Evolutionary conservation across 2,888 invertebrate genomes (phyloP).

Genomic region (Cinara cedri): DNA sequence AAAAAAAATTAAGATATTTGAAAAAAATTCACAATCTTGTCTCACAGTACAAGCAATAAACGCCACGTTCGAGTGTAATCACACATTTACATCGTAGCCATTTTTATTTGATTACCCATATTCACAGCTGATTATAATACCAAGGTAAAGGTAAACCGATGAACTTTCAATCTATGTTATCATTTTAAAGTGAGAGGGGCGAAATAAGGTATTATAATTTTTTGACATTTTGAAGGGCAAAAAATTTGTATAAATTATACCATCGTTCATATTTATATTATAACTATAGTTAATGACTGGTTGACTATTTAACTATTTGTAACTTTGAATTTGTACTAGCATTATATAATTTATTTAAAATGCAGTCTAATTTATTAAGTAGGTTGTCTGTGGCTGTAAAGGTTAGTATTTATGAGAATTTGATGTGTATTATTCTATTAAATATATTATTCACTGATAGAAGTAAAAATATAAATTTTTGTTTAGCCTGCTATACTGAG

Average conservation of each 20-base stretch:
- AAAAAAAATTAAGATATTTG: slow-evolving; percentile 2
- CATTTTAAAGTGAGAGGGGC: slow-evolving; percentile 19
- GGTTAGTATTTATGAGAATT: slow-evolving; percentile 50
- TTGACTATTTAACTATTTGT: neutral
- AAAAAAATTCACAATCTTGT: neutral
- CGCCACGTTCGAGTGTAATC: slow-evolving; percentile 56
- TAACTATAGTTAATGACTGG: neutral
- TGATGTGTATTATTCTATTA: neutral
- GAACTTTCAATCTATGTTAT: neutral
- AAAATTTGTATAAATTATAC: slow-evolving; percentile 1
- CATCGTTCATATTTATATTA: slow-evolving; percentile 8
- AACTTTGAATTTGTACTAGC: neutral
- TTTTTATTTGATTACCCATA: slow-evolving; percentile 47
- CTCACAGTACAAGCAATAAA: slow-evolving; percentile 12
- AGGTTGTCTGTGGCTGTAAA: slow-evolving; percentile 58
- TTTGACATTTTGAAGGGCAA: slow-evolving; percentile 56
- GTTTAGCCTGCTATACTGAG: slow-evolving; percentile 32
- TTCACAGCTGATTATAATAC: slow-evolving; percentile 25
- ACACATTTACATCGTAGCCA: slow-evolving; percentile 53
- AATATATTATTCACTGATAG: neutral
- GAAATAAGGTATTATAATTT: slow-evolving; percentile 26
- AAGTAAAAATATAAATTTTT: neutral
- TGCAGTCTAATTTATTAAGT: slow-evolving; percentile 59
- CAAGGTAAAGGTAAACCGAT: neutral
- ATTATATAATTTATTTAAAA: slow-evolving; percentile 35